A percentile compares a stretch with the other conserved stretches of the same genome.
These are phyloP conservation scores for Podargus strigoides DNA, from an alignment of 2,797 vertebrate species.

Conservation along the genomic window DNA sequence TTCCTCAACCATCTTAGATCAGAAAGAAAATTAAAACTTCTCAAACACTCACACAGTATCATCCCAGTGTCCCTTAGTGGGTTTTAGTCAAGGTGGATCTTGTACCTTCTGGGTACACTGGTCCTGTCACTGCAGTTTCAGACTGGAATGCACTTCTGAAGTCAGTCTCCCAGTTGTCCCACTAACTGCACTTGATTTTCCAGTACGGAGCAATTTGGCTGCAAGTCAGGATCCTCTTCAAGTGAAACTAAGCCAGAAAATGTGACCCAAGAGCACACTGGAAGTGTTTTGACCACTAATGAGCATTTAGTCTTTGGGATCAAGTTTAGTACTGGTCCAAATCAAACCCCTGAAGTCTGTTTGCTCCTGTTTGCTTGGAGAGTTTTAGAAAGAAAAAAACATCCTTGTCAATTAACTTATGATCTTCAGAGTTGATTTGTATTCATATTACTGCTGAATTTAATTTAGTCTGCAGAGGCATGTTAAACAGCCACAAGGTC, in stretches of 20 bases:
- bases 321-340: neutral
- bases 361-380: neutral
- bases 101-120: neutral
- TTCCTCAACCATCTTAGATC: neutral
- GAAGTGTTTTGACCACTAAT: neutral
- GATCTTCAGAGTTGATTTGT: slow-evolving; percentile 9
- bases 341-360: neutral
- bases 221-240: neutral
- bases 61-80: neutral
- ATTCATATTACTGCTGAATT: slow-evolving; percentile 27
- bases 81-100: neutral
- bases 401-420: neutral
- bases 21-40: neutral
- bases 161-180: neutral
- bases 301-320: neutral
- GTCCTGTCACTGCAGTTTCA: neutral
- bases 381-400: neutral
- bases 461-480: slow-evolving; percentile 14
- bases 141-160: neutral
- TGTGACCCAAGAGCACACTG: neutral
- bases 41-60: neutral
- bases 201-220: neutral
- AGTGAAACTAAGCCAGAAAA: neutral
- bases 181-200: neutral
- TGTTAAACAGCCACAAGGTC: neutral